Evolutionary conservation across 2,888 invertebrate species (phyloP), one percentile per base, ranked within the genome.

Genomic region (Lampropteryx suffumata): DNA sequence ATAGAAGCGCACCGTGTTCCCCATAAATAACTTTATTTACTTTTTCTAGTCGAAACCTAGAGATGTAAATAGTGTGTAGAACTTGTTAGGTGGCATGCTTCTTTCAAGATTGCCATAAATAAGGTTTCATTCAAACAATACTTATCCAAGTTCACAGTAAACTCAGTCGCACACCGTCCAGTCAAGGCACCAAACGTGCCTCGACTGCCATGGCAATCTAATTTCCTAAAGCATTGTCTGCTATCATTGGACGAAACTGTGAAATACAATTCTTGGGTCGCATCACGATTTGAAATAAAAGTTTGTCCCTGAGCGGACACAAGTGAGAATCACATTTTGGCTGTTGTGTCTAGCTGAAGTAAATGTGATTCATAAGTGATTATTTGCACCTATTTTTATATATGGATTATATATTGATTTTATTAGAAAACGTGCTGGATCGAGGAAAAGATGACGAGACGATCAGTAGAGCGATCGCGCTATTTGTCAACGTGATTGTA

Each of bases 221-320:
- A 85, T 84, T 84, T 82, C 81, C 81, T 72, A 79, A 74, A 74
- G 73, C 79, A 78, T 83, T 83, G 82, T 83, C 82, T 82, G 67
- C 73, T 71, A 71, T 72, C 73, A 69, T 64, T 60, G 53, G 41
- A 56, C 48, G 47, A 59, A 59, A 61, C 58, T 59, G 56, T 54
- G 58, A 56, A 59, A 61, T 50, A 57, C 57, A 56, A 58, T 62
- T 57, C 56, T 51, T 36, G 33, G 50, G 50, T 55, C 43, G 26
- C 53, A 41, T 47, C 50, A 47, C 54, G 48, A 40, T 55, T 48
- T 37, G 32, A 40, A 46, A 59, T 54, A 54, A 55, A 51, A 61
- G 47, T 60, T 58, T 52, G 32, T 58, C 50, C 45, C 48, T 27
- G 29, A 41, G 37, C 13, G 50, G 30, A 41, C 36, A 37, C 35